Conservation (phyloP, 2,113 vertebrate species). For the Pavo muticus region DNA sequence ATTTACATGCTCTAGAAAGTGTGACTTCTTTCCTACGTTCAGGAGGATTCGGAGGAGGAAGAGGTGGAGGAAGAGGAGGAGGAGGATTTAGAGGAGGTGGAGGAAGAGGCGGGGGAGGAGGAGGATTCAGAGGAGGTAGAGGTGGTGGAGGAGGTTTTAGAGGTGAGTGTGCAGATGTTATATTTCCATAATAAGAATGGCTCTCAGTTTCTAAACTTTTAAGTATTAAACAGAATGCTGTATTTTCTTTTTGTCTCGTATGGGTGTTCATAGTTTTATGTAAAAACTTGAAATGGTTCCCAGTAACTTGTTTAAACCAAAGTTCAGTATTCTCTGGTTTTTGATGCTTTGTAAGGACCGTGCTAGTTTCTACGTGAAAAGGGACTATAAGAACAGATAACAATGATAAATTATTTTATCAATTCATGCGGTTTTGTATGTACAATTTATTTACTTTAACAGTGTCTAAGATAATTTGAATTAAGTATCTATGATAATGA, state of each 20-base stretch:
- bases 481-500: not conserved
- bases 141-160: constrained; percentile 85
- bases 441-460: not conserved
- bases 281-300: not conserved
- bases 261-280: not conserved
- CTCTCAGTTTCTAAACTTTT: not conserved
- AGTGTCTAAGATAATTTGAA: not conserved
- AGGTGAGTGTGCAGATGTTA: constrained; percentile 64
- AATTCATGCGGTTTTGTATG: not conserved
- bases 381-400: not conserved
- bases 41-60: constrained; percentile 84
- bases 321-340: not conserved
- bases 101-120: constrained; percentile 70
- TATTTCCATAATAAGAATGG: not conserved
- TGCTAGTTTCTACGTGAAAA: not conserved
- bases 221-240: not conserved
- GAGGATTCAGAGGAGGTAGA: constrained; percentile 83
- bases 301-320: not conserved
- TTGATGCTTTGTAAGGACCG: not conserved
- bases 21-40: constrained; percentile 7
- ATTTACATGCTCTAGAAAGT: not conserved
- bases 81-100: constrained; percentile 78
- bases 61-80: constrained; percentile 76
- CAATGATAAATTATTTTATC: not conserved
- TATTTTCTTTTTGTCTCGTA: not conserved